Base-by-base conservation (phyloP, 1,140 invertebrate genomes). In the Sweltsa coloradensis region DNA sequence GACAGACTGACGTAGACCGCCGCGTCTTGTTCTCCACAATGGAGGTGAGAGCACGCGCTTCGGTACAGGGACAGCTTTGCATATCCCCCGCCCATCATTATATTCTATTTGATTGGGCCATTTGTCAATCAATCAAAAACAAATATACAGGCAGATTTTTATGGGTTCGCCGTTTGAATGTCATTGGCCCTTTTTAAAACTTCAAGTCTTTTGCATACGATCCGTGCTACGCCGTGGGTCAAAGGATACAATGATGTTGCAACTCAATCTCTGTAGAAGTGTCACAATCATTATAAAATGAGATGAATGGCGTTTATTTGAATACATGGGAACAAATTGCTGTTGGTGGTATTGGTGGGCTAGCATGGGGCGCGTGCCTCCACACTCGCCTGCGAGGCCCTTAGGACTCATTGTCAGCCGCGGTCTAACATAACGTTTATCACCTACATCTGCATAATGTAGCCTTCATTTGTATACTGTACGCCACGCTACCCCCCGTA, bases 71-170 rank as follows among this genome's bases (percentile, higher is more conserved):
- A 40, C 19, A n/a, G 21, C 37, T 19, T 23, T 13, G 21, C 37
- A 19, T 23, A 19, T 22, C 13, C n/a, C 18, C 13, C 37, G 16
- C 16, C 24, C 37, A 40, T 40, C 24, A 40, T 40, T 40, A 19
- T 23, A 40, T 13, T 23, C 3, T 19, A 22, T 40, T 19, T 40
- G 37, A 40, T 40, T 40, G 37, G 37, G 24, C 37, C 37, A 40
- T 40, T 40, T 40, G 37, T 40, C 37, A 40, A 40, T 40, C 37
- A 40, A 40, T 11, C 24, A 19, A n/a, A 19, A 40, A 40, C 37
- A 40, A n/a, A 19, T 22, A 40, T 40, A 19, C 37, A 40, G 21
- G 24, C 24, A 23, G 21, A 40, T 13, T 22, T 22, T 11, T 19
- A 40, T 19, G 37, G n/a, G n/a, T n/a, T n/a, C n/a, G n/a, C n/a